These are phyloP conservation scores for Balaeniceps rex DNA, from an alignment of 2,113 vertebrate genomes.

Conservation along the genomic window DNA sequence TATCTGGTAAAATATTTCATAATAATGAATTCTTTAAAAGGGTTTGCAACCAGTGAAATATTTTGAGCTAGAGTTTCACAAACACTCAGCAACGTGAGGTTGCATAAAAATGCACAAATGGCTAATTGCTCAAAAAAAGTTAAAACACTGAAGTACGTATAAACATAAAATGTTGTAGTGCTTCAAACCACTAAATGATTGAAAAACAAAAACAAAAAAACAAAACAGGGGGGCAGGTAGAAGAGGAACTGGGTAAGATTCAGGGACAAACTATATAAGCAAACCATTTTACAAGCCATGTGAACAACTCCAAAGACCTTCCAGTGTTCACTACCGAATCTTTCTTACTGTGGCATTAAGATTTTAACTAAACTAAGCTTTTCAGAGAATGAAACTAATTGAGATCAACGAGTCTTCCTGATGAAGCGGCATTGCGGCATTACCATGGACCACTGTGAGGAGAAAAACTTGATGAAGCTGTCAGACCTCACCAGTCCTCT, in stretches of 20 bases:
- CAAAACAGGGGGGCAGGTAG: too few species aligned
- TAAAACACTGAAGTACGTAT: neutral
- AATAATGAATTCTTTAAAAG: neutral
- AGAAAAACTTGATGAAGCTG: neutral
- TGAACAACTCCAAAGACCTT: neutral
- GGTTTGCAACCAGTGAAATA: neutral
- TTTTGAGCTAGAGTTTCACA: neutral
- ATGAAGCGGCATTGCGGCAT: neutral
- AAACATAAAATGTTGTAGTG: neutral
- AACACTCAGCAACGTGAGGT: neutral
- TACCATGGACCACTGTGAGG: neutral
- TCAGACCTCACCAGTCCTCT: neutral
- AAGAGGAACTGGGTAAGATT: neutral
- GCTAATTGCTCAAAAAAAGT: neutral
- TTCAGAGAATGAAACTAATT: neutral
- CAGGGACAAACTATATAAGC: neutral
- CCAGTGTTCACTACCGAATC: neutral
- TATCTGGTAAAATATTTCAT: conserved; percentile 32
- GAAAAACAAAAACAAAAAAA: too few species aligned
- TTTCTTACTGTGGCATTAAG: neutral
- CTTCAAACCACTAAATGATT: neutral
- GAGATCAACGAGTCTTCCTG: neutral
- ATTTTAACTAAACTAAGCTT: neutral
- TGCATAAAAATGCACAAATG: neutral
- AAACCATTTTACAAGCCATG: neutral